Conservation (phyloP, 2,888 invertebrate species). For the Trichacis sp. region DNA sequence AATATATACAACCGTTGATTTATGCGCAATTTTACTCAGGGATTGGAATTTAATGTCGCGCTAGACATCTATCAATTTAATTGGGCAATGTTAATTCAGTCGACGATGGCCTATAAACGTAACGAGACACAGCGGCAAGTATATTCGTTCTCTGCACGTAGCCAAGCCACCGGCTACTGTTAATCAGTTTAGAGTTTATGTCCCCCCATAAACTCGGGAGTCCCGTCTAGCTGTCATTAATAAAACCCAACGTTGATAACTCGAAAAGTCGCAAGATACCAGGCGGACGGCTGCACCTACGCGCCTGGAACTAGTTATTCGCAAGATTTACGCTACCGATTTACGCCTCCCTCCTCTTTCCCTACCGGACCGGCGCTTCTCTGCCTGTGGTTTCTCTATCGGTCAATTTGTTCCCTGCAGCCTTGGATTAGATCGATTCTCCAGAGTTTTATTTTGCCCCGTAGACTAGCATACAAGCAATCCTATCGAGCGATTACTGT, state of each 20-base stretch:
- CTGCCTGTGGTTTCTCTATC: slow-evolving; percentile 37
- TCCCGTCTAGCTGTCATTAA: slow-evolving; percentile 66
- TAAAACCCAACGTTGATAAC: slow-evolving; percentile 68
- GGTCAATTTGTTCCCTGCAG: slow-evolving; percentile 29
- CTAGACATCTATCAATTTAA: slow-evolving; percentile 69
- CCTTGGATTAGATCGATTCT: slow-evolving; percentile 10
- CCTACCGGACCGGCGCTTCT: slow-evolving; percentile 16
- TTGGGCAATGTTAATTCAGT: slow-evolving; percentile 69
- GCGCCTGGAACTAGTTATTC: slow-evolving; percentile 46
- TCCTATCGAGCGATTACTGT: neutral
- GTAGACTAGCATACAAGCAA: slow-evolving; percentile 1
- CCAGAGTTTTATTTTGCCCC: neutral
- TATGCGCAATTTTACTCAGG: slow-evolving; percentile 55
- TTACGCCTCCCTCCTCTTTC: slow-evolving; percentile 38
- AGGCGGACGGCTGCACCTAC: slow-evolving; percentile 36
- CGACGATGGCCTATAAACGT: slow-evolving; percentile 69
- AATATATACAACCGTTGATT: slow-evolving; percentile 47
- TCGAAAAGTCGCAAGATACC: slow-evolving; percentile 67
- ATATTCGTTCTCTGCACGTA: slow-evolving; percentile 55
- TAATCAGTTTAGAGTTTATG: slow-evolving; percentile 70
- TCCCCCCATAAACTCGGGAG: slow-evolving; percentile 62
- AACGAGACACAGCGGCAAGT: slow-evolving; percentile 63
- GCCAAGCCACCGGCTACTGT: slow-evolving; percentile 63
- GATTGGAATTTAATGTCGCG: slow-evolving; percentile 59
- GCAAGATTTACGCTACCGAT: slow-evolving; percentile 49